These are phyloP conservation scores for Apotomis turbidana DNA, from an alignment of 2,888 invertebrate species.

Conservation along the genomic window DNA sequence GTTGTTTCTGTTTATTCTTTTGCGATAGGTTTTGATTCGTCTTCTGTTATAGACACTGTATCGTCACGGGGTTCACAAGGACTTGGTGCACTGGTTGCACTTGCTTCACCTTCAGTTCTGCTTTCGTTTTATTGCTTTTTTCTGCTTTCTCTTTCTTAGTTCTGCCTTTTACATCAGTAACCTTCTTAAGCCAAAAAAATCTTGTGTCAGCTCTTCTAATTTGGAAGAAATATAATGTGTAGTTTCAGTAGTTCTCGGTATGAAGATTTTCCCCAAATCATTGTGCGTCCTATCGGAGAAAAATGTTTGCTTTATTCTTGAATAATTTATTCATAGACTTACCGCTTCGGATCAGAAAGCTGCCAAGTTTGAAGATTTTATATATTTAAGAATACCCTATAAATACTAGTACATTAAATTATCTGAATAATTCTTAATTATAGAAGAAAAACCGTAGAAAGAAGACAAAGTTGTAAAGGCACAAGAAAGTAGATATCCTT, in stretches of 20 bases:
- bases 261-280: slow-evolving; percentile 54
- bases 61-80: too few relatives aligned
- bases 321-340: not conserved
- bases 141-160: slow-evolving; percentile 37
- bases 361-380: slow-evolving; percentile 48
- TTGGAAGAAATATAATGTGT: slow-evolving; percentile 54
- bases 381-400: slow-evolving; percentile 44
- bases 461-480: too few relatives aligned
- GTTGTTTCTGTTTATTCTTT: too few relatives aligned
- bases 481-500: too few relatives aligned
- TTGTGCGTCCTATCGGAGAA: slow-evolving; percentile 57
- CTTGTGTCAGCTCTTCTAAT: slow-evolving; percentile 59
- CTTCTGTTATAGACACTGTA: too few relatives aligned
- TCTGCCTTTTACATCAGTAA: slow-evolving; percentile 46
- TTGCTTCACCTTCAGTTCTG: not conserved
- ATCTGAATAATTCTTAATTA: too few relatives aligned
- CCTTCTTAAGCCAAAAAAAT: slow-evolving; percentile 55
- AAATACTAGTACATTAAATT: too few relatives aligned
- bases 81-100: too few relatives aligned
- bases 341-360: slow-evolving; percentile 27
- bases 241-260: slow-evolving; percentile 54
- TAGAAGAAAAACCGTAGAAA: too few relatives aligned
- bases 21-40: too few relatives aligned
- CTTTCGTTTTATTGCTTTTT: not conserved
- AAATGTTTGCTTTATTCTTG: not conserved